Percentiles rank a stretch among this genome's conserved stretches.
Conservation (phyloP, 2,797 vertebrate genomes). For the Cebuella pygmaea region DNA sequence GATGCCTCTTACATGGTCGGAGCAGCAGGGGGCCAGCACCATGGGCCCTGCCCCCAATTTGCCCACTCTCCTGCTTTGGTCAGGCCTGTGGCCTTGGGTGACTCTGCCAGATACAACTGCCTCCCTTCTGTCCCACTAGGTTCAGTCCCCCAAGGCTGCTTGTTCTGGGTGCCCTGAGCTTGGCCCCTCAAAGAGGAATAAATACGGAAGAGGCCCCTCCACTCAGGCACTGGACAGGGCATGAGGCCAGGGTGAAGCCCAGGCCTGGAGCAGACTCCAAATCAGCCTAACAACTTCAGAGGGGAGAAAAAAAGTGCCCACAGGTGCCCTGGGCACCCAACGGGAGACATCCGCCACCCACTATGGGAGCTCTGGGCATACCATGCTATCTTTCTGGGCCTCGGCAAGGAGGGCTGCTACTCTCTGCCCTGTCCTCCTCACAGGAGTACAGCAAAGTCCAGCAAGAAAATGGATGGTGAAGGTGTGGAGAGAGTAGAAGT, state of each 20-base stretch:
- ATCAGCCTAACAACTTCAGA: neutral
- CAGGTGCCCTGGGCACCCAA: neutral
- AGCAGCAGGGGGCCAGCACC: neutral
- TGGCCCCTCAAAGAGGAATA: neutral
- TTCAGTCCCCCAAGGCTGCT: neutral
- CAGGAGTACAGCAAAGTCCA: neutral
- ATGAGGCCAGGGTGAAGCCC: neutral
- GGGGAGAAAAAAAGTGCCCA: neutral
- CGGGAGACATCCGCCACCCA: neutral
- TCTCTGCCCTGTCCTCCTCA: neutral
- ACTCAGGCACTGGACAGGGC: accelerated
- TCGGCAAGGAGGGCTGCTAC: neutral
- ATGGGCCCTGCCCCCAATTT: accelerated
- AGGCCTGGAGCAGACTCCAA: neutral
- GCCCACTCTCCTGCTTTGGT: neutral
- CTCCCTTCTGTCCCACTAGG: neutral
- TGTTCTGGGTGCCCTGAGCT: neutral
- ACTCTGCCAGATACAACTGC: neutral
- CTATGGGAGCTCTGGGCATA: neutral
- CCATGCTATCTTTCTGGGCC: neutral
- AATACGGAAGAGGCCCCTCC: neutral
- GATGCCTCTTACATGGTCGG: neutral
- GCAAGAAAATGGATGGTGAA: neutral
- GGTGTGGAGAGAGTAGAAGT: neutral
- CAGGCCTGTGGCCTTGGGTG: neutral